Evolutionary conservation across 2,888 invertebrate species (phyloP), one percentile per base, ranked within the genome.

Genomic region (Melitaea athalia): DNA sequence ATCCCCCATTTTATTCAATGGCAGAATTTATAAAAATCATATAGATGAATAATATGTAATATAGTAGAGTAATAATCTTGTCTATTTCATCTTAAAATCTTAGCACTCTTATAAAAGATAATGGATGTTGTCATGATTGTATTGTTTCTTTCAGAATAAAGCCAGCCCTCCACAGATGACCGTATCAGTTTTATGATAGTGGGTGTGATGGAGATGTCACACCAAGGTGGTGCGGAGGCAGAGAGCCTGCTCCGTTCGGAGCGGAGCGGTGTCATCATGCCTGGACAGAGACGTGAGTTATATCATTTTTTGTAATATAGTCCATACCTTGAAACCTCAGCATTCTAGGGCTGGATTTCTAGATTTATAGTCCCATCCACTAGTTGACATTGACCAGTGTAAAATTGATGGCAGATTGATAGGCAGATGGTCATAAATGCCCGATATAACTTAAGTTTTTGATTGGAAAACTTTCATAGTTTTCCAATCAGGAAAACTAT

Each of bases 191-290:
- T 91, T 91, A 92, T 92, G 92, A 91, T 91, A 91, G 81, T 52
- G 76, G 76, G 77, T 76, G 81, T 78, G 72, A 92, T 92, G 92
- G 92, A 91, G 85, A 88, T 91, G 90, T 83, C 90, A 68, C 88
- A 90, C 72, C 89, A 88, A 71, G 85, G 86, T 12, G 89, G 92
- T 17, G 87, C 87, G 72, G 92, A 92, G 85, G 92, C 83, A 68
- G 91, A 92, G 84, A 91, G 91, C 82, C 89, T 92, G 52, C 81
- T 92, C 76, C 82, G 91, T 45, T 85, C 84, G 12, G 91, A 91
- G 76, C 84, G 87, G 74, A 83, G 79, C 75, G 85, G 83, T 1
- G 82, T 87, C 76, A 81, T 92, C 71, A 89, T 89, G 87, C 85
- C 85, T 45, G 84, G 82, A 5, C 81, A 83, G 69, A 79, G 81